Conservation (phyloP, 23 tunicate genomes). For the Pegea sp. region DNA sequence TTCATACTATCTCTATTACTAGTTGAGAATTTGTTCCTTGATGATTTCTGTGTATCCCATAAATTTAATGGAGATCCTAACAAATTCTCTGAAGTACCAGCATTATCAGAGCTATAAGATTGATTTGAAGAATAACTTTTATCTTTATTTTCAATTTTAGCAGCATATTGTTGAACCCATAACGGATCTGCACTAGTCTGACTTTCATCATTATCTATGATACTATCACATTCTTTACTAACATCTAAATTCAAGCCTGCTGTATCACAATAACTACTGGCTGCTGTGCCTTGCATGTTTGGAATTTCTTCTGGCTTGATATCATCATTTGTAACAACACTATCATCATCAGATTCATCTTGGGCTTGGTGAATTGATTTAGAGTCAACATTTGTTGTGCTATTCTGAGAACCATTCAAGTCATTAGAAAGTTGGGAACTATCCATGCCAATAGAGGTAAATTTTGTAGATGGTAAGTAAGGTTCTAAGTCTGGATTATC, state of each 20-base stretch:
- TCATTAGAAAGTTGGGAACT: no score
- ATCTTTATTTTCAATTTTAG: constrained; percentile 11
- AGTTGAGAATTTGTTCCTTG: no score
- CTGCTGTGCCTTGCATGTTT: constrained; percentile 19
- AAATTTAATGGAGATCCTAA: no score
- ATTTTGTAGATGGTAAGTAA: no score
- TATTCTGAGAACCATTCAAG: constrained; percentile 3
- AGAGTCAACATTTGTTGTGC: constrained; percentile 4
- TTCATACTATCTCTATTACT: no score
- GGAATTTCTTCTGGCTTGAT: constrained; percentile 52
- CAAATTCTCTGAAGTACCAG: no score
- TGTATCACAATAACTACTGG: constrained; percentile 7
- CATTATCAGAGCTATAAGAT: no score
- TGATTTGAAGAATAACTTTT: no score
- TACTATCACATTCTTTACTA: background rate
- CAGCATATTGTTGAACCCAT: constrained; percentile 37
- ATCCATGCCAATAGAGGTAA: no score
- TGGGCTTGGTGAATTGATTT: background rate
- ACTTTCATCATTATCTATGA: background rate
- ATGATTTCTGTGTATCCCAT: no score
- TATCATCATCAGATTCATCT: background rate
- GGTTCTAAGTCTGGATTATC: no score
- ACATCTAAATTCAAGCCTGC: background rate
- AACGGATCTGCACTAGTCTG: constrained; percentile 26
- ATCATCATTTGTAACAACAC: no score